A percentile compares a stretch with the other conserved stretches of the same genome.
These are phyloP conservation scores for Ennomos quercinarius DNA, from an alignment of 2,888 invertebrate species.

Conservation along the genomic window DNA sequence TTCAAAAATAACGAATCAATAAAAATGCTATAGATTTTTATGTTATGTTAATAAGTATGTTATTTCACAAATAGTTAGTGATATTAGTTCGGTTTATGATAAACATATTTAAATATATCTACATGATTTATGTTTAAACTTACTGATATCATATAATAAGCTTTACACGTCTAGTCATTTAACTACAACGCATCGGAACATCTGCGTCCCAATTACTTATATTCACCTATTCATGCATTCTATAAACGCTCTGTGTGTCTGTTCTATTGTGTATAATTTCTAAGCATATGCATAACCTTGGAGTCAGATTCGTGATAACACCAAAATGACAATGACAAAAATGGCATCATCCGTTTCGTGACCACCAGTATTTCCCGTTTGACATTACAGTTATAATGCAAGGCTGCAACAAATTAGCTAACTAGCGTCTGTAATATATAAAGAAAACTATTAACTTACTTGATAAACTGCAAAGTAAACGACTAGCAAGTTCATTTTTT, in stretches of 20 bases:
- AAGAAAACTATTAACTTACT: conserved; percentile 10
- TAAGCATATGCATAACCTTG: conserved; percentile 49
- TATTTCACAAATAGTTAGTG: no score
- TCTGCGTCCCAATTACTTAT: conserved; percentile 54
- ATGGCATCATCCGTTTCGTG: conserved; percentile 66
- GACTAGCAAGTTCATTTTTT: no score
- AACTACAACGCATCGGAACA: conserved; percentile 38
- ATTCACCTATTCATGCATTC: conserved; percentile 29
- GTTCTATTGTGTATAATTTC: conserved; percentile 38
- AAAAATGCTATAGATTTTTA: no score
- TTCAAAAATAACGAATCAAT: no score
- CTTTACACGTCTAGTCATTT: conserved; percentile 3
- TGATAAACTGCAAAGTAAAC: no score
- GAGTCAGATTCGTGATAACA: conserved; percentile 52
- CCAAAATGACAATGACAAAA: conserved; percentile 62
- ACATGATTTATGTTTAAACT: background rate
- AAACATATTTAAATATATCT: no score
- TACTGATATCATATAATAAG: conserved; percentile 5
- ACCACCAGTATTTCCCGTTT: conserved; percentile 66
- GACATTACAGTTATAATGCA: conserved; percentile 61
- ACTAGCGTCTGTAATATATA: conserved; percentile 27
- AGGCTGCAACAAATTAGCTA: conserved; percentile 56
- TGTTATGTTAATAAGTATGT: no score
- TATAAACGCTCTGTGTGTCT: background rate
- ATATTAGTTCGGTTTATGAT: no score